Percentiles rank a stretch among this genome's conserved stretches.
Conservation (phyloP, 1,140 invertebrate genomes). For the Plodia interpunctella region DNA sequence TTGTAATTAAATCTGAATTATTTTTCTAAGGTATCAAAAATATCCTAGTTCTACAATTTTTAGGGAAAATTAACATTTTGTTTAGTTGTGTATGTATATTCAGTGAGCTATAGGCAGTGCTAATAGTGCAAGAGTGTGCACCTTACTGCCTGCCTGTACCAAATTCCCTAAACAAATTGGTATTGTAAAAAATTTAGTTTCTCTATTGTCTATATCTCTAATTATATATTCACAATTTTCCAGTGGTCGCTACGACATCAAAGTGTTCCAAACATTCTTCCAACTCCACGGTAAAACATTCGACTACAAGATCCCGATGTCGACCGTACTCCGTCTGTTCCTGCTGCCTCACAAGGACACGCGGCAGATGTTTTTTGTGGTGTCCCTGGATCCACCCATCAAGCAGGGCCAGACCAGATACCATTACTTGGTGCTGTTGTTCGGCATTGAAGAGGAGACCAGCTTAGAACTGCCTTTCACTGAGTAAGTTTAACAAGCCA, state of each 20-base stretch:
- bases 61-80: too few species aligned
- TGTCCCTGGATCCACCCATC: constrained; percentile 98
- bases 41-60: too few species aligned
- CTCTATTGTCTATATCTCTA: too few species aligned
- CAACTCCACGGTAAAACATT: constrained; percentile 99
- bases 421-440: constrained; percentile 96
- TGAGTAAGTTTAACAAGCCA: constrained; percentile 91
- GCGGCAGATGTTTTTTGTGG: constrained; percentile 99
- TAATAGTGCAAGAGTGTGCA: too few species aligned
- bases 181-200: too few species aligned
- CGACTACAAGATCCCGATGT: constrained; percentile 99
- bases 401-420: constrained; percentile 99
- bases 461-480: constrained; percentile 94
- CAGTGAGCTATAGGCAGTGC: too few species aligned
- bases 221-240: too few species aligned
- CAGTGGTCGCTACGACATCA: constrained; percentile 99
- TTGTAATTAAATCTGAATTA: too few species aligned
- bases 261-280: constrained; percentile 97
- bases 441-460: constrained; percentile 96
- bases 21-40: too few species aligned
- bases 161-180: too few species aligned
- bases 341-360: constrained; percentile 97
- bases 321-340: constrained; percentile 95
- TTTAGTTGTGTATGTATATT: too few species aligned
- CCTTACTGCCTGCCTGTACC: too few species aligned